phyloP scores from a whole-genome alignment of 2,888 invertebrate genomes.

The Charanyca ferruginea region DNA sequence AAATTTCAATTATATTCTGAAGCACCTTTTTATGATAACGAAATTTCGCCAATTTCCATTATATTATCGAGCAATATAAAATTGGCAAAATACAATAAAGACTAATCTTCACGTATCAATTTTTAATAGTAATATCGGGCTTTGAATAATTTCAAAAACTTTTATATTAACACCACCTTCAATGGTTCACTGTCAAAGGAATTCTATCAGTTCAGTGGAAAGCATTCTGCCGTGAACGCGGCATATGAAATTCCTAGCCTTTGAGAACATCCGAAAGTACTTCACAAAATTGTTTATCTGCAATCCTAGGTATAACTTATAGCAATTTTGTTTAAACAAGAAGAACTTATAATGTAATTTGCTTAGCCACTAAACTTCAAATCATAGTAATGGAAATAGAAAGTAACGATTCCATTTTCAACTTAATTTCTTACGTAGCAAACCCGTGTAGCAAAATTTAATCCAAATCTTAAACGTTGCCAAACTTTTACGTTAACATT shows the following conservation, averaged over 20 bases:
- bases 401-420: conserved; percentile 14
- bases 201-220: conserved; percentile 57
- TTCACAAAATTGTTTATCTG: conserved; percentile 37
- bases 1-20: not conserved
- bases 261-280: conserved; percentile 47
- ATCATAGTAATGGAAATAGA: conserved; percentile 4
- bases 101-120: not conserved
- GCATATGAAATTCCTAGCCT: conserved; percentile 64
- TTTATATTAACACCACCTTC: conserved; percentile 36
- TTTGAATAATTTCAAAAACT: conserved; percentile 31
- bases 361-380: conserved; percentile 3
- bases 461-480: conserved; percentile 36
- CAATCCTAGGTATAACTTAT: conserved; percentile 20
- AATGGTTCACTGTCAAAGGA: conserved; percentile 51
- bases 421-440: conserved; percentile 8
- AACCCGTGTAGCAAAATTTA: conserved; percentile 22
- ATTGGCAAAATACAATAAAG: too few relatives aligned
- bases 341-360: not conserved
- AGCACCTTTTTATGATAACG: conserved; percentile 6
- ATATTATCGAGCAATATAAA: too few relatives aligned
- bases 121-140: not conserved
- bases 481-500: conserved; percentile 32
- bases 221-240: conserved; percentile 52
- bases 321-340: conserved; percentile 1
- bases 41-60: conserved; percentile 2